Base-by-base conservation (phyloP, 2,797 vertebrate species). In the Chloroceryle amazona region DNA sequence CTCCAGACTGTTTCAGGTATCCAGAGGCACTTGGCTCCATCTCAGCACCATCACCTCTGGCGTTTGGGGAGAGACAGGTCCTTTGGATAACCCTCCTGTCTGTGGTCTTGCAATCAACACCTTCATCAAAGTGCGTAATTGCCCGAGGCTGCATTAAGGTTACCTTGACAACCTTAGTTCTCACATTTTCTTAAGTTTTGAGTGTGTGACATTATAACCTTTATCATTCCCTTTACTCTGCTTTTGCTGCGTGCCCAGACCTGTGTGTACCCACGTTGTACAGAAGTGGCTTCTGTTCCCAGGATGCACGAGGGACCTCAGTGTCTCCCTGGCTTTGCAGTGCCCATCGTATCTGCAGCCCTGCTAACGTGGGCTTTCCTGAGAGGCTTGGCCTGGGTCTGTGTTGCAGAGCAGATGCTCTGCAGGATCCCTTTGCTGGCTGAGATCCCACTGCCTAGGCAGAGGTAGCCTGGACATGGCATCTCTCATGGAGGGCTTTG, bases 221-320 rank as follows among this genome's bases (percentile, higher is more conserved):
- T 62, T 76, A 7, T 33, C 2, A 62, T 54, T 90, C 42, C 46
- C 25, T 46, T 29, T 22, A 8, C 4, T 42, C 7, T 1, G 35
- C 7, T 16, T 81, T 26, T 33, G 14, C 54, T 31, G 23, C 0
- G 0, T 13, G 18, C 26, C 2, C 37, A 75, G 67, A 12, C 14
- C 29, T 6, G 46, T 18, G 29, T 7, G 5, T 9, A 4, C 51
- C 41, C 0, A 0, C 0, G 0, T 8, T n/a, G 57, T 0, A 3
- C 22, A 60, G 46, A 51, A 2, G 15, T 8, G 61, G 28, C 18
- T 73, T 25, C 58, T 1, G 0, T 46, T 12, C 1, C 0, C 5
- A 7, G 35, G 29, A 4, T 15, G 42, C 18, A 35, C 67, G 67
- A 6, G 7, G 51, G 49, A 11, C 6, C 13, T 58, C 2, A 2